These are phyloP conservation scores for Cheilosia vulpina DNA, from an alignment of 2,888 invertebrate species.

Conservation along the genomic window DNA sequence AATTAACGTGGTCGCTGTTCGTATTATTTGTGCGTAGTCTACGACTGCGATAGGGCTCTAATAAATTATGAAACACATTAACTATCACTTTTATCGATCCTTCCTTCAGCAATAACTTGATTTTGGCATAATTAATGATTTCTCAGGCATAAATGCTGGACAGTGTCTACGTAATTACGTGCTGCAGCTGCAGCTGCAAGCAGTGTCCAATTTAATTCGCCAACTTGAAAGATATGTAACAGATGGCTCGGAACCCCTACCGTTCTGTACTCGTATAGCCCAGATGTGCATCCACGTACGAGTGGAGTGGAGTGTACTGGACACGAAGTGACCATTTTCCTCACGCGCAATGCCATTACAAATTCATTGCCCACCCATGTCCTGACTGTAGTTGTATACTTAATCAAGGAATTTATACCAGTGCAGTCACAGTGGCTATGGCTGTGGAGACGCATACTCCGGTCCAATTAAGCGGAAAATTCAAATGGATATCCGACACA, in stretches of 20 bases:
- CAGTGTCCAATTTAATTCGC: conserved; percentile 50
- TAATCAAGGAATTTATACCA: conserved; percentile 1
- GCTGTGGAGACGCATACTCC: conserved; percentile 12
- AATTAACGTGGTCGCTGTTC: neutral
- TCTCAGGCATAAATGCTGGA: conserved; percentile 11
- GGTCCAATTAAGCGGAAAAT: conserved; percentile 68
- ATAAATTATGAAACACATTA: conserved; percentile 6
- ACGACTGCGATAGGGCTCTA: neutral
- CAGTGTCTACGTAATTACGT: conserved; percentile 42
- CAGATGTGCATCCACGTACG: conserved; percentile 42
- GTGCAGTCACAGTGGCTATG: neutral
- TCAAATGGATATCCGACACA: conserved; percentile 51
- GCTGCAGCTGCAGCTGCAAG: conserved; percentile 6
- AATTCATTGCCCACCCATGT: conserved; percentile 60
- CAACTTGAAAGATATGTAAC: conserved; percentile 51
- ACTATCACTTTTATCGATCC: conserved; percentile 1
- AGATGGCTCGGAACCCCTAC: conserved; percentile 42
- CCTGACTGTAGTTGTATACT: neutral
- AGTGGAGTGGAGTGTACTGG: conserved; percentile 6
- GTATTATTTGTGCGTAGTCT: neutral
- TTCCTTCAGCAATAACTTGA: conserved; percentile 1
- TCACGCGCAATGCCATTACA: conserved; percentile 68
- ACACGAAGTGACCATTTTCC: conserved; percentile 65
- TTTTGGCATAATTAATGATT: conserved; percentile 25
- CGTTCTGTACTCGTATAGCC: conserved; percentile 9